Evolutionary conservation across 2,888 invertebrate species (phyloP).

Genomic region (Drosophila meridiana): DNA sequence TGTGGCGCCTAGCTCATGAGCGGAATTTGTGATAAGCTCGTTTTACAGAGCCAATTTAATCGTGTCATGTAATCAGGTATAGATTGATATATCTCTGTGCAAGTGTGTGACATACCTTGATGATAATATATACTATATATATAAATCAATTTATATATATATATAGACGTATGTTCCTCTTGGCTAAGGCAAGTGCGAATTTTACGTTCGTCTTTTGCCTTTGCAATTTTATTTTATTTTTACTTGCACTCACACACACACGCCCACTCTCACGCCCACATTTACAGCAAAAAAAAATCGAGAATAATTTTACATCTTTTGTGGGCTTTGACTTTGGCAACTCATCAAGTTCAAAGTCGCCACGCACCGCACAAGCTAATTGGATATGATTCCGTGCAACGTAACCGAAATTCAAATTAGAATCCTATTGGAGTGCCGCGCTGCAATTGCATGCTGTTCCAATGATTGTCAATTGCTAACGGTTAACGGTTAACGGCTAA

Average conservation of each 20-base stretch:
- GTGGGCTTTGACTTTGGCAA: conserved; percentile 44
- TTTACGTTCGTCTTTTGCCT: conserved; percentile 46
- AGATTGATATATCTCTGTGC: conserved; percentile 7
- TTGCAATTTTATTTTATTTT: conserved; percentile 52
- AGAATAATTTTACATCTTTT: conserved; percentile 32
- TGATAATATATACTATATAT: conserved; percentile 5
- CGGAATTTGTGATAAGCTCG: conserved; percentile 30
- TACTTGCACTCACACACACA: conserved; percentile 35
- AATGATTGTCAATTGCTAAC: neutral
- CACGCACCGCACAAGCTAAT: conserved; percentile 11
- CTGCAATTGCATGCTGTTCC: conserved; percentile 4
- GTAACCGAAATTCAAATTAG: conserved; percentile 10
- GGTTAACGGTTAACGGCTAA: neutral
- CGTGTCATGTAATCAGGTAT: conserved; percentile 31
- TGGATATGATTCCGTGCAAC: neutral
- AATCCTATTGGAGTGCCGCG: neutral
- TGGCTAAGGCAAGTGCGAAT: conserved; percentile 59
- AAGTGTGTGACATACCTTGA: neutral
- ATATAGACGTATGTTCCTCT: conserved; percentile 16
- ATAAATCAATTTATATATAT: neutral
- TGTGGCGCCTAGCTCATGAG: conserved; percentile 18
- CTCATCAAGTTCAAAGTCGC: conserved; percentile 49
- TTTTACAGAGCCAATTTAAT: conserved; percentile 21
- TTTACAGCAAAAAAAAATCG: neutral
- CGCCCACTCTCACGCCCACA: conserved; percentile 20